Evolutionary conservation across 2,888 invertebrate genomes (phyloP).

Genomic region (Orchesella flavescens): DNA sequence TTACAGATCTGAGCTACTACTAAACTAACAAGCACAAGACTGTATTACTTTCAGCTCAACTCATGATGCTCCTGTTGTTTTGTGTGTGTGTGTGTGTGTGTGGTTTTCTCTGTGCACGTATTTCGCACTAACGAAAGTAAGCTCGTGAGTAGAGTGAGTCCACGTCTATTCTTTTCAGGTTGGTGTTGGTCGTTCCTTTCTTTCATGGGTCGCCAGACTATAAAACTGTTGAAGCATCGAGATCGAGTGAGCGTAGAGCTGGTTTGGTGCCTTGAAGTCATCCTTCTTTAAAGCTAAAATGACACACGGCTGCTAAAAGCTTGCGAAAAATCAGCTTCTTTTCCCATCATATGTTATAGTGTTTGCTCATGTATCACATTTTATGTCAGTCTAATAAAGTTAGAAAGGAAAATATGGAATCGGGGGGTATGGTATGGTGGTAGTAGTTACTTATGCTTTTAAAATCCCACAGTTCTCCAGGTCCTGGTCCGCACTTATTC

Average conservation of each 20-base stretch:
- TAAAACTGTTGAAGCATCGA: conserved; percentile 26
- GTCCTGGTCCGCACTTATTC: neutral
- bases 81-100: no score
- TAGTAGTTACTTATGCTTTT: neutral
- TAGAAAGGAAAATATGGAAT: neutral
- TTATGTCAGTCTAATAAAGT: conserved; percentile 14
- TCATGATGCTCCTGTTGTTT: neutral
- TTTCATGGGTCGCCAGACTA: conserved; percentile 34
- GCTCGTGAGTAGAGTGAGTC: neutral
- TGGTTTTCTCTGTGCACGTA: no score
- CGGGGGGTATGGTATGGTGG: neutral
- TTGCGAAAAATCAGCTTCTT: neutral
- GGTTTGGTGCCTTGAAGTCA: neutral
- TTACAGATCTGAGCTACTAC: neutral
- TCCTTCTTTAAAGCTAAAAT: neutral
- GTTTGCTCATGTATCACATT: conserved; percentile 26
- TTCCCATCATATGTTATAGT: conserved; percentile 1
- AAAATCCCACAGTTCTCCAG: neutral
- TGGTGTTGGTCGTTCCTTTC: conserved; percentile 1
- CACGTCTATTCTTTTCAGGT: neutral
- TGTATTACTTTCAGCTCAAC: neutral
- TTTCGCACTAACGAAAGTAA: no score
- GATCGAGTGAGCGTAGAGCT: neutral
- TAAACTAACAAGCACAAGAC: neutral
- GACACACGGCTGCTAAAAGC: neutral